Base-by-base conservation (phyloP, 2,113 vertebrate species). In the Psophia crepitans region DNA sequence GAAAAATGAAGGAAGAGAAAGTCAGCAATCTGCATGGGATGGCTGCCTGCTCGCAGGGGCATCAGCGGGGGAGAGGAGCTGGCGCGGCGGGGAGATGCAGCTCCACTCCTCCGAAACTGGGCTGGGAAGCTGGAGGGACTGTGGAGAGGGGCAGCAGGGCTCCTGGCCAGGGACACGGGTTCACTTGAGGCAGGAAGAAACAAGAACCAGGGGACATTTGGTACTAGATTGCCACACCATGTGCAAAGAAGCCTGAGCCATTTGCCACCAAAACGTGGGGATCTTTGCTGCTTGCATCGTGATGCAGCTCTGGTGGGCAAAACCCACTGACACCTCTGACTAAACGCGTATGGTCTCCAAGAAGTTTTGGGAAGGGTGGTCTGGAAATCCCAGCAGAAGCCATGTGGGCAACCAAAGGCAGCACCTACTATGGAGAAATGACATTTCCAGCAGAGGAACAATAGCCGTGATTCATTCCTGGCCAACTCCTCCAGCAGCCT, bases 141-240 rank as follows among this genome's bases (percentile, higher is more conserved):
- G 10, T 0, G 4, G 57, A 15, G 64, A 37, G 27, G 26, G 11
- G 11, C 18, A 48, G 37, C 27, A 7, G 75, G 54, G 57, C 27
- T 60, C 43, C 84, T 14, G 7, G 57, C 3, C 16, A 20, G 8
- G 12, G 28, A 7, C 32, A 24, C 0, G 2, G 11, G 9, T 18
- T 60, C 0, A 0, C 49, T 30, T 0, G 0, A n/a, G 24, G 66
- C 9, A 15, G 18, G 27, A 23, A 27, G 30, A 33, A 54, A 20
- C 14, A 7, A 53, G 28, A 23, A 6, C 43, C 58, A 6, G 35
- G 26, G 33, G 22, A 41, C 18, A 23, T 15, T 13, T 0, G 8
- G 22, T 1, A 43, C 65, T 9, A 2, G 35, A 20, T 53, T 4
- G 3, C 57, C 61, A 20, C 44, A 44, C n/a, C 27, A 32, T 2